Evolutionary conservation across 2,888 invertebrate genomes (phyloP), one percentile per base, ranked within the genome.

Genomic region (Parasteatoda lunata): DNA sequence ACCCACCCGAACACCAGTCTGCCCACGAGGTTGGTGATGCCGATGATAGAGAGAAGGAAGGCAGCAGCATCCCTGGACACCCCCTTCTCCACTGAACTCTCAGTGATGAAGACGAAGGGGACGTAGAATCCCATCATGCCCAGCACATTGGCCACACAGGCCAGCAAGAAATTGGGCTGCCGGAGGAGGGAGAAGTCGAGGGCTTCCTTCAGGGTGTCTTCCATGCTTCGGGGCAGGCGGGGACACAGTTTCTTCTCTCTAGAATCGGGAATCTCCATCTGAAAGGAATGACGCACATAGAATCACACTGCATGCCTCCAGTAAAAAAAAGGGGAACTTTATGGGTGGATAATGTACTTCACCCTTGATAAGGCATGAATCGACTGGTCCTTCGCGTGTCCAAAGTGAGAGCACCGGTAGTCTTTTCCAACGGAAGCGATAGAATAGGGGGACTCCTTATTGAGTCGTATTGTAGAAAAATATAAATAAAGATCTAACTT

Each of bases 111-210:
- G 72, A 98, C 96, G 92, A 98, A 99, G 51, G 99, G 99, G 89
- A 99, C 97, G 92, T 98, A 98, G 82, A 98, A 94, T 89, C 98
- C 98, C 81, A 98, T 96, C 96, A 98, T 98, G 90, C 98, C 99
- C 92, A 99, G 97, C 83, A 99, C 94, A 92, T 98, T 98, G 89
- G 97, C 97, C 77, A 98, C 94, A 87, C 97, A 97, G 91, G 98
- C 96, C 77, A 98, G 93, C 93, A 97, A 95, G 92, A 98, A 97
- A 84, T 97, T 96, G 3, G 97, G 96, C 93, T 98, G 95, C 89
- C 95, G 95, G 85, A 98, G 93, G 80, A 98, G 93, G 78, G 96
- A 95, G 90, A 97, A 94, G 92, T 98, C 98, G 93, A 98, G 93
- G 97, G 98, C 97, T 79, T 97, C 87, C 8, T 76, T 79, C 9